A percentile compares a stretch with the other conserved stretches of the same genome.
Evolutionary conservation across 2,113 vertebrate genomes (phyloP).

Genomic region (Propithecus coquereli): DNA sequence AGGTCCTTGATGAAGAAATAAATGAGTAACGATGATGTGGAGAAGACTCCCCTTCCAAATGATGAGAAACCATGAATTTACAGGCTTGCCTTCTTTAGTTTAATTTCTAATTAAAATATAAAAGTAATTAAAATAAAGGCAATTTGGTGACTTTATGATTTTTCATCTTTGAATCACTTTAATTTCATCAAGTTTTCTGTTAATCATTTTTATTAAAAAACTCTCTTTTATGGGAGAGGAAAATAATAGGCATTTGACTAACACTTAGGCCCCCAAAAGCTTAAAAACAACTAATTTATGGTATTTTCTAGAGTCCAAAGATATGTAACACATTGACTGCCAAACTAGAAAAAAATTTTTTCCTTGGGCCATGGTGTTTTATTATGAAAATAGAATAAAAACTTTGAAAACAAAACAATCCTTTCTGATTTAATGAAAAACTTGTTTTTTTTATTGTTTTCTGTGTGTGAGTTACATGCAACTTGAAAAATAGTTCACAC

Average conservation of each 20-base stretch:
- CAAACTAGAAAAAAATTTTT: too few relatives aligned
- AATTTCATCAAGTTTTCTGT: conserved; percentile 16
- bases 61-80: neutral
- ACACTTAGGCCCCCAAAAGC: neutral
- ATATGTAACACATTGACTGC: neutral
- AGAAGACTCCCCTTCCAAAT: neutral
- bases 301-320: neutral
- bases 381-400: too few relatives aligned
- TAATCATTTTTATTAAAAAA: neutral
- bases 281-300: neutral
- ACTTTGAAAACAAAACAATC: too few relatives aligned
- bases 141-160: neutral
- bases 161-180: neutral
- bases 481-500: too few relatives aligned
- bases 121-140: neutral
- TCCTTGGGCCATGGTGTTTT: too few relatives aligned
- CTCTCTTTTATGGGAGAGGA: neutral
- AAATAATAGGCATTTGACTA: neutral
- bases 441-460: too few relatives aligned
- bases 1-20: neutral
- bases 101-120: neutral
- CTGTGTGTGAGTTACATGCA: too few relatives aligned
- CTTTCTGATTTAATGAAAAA: too few relatives aligned
- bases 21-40: neutral
- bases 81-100: neutral